Base-by-base conservation (phyloP, 1,140 invertebrate species). In the Acromyrmex charruanus region DNA sequence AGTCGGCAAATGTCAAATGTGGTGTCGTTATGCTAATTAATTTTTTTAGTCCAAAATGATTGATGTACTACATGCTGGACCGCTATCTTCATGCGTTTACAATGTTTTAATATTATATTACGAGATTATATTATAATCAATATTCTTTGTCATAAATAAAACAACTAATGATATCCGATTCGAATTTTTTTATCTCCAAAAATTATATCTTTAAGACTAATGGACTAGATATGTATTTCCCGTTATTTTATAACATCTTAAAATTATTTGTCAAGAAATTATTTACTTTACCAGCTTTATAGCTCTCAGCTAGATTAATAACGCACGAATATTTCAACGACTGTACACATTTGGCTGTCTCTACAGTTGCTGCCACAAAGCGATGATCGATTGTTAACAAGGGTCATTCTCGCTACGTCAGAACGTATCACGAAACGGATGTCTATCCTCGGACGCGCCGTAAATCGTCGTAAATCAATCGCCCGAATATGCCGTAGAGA, bases 381-480 rank as follows among this genome's bases (percentile, higher is more conserved):
- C 77, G 69, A 91, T 91, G 87, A 92, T 90, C 86, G 87, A 88
- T 92, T 55, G 86, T 87, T 74, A 85, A 85, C 69, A 69, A 84
- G 74, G 53, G 53, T 88, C 75, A 87, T 79, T 86, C 84, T 68
- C 61, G 75, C 79, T 63, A 86, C 51, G 75, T 68, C 85, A 77
- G 72, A 61, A 66, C 59, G 58, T 53, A 18, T 35, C 79, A 58
- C 59, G 68, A 49, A 87, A 87, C 53, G 65, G 75, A 79, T 77
- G 84, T 81, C 75, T 51, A 68, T 85, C 55, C 80, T 79, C n/a
- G 68, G 51, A 86, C 65, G 49, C 49, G 65, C 53, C 75, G 75
- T 86, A 68, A 81, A 87, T 31, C 58, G 85, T 92, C 86, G 80
- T 92, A 92, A 92, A 92, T 92, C 90, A 89, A 87, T 69, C 86